Percentiles rank a stretch among this genome's conserved stretches.
Conservation (phyloP, 2,888 invertebrate genomes). For the Habroteleia sp. region DNA sequence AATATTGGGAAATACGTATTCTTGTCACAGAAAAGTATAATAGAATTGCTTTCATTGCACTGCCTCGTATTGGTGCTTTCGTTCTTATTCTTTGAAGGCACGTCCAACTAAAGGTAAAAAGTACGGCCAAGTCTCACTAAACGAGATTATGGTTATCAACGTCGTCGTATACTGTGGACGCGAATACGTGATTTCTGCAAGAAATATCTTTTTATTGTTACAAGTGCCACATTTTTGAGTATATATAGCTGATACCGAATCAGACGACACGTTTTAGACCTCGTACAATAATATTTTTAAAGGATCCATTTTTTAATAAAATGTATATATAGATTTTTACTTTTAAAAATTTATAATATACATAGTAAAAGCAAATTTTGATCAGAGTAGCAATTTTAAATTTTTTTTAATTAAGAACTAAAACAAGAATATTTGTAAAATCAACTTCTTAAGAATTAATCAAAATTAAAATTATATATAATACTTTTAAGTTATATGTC, state of each 20-base stretch:
- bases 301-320: conserved; percentile 63
- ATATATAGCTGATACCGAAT: neutral
- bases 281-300: neutral
- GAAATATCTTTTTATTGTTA: conserved; percentile 12
- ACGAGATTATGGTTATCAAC: conserved; percentile 31
- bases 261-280: neutral
- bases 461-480: too few species aligned
- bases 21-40: conserved; percentile 19
- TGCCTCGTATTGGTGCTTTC: conserved; percentile 35
- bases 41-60: conserved; percentile 28
- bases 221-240: neutral
- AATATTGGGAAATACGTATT: conserved; percentile 21
- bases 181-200: conserved; percentile 25
- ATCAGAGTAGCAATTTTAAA: too few species aligned
- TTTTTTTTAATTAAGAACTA: too few species aligned
- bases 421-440: too few species aligned
- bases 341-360: too few species aligned
- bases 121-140: conserved; percentile 23
- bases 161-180: conserved; percentile 12
- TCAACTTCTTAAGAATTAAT: too few species aligned
- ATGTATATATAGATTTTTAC: conserved; percentile 45
- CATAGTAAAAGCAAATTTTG: too few species aligned
- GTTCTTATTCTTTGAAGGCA: conserved; percentile 24
- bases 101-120: conserved; percentile 22
- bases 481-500: too few species aligned